Conservation (phyloP, 2,888 invertebrate species). For the Cabera pusaria region DNA sequence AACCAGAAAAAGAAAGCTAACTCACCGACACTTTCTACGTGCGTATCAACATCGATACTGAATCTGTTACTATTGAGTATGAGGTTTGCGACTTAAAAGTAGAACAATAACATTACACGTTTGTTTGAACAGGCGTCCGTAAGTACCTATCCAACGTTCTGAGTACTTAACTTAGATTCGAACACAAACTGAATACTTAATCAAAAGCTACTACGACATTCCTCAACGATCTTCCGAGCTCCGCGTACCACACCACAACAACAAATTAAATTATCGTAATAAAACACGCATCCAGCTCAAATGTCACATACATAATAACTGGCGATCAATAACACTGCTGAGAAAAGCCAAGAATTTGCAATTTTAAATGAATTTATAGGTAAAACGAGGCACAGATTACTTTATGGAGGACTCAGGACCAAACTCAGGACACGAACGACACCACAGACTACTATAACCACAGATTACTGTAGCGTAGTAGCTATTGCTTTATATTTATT, state of each 20-base stretch:
- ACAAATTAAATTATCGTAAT: slow-evolving; percentile 62
- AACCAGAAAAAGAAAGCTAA: slow-evolving; percentile 43
- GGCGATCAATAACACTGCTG: slow-evolving; percentile 13
- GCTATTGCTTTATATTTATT: no score
- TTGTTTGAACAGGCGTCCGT: slow-evolving; percentile 39
- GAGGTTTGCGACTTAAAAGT: slow-evolving; percentile 35
- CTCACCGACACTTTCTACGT: slow-evolving; percentile 46
- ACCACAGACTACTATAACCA: slow-evolving; percentile 11
- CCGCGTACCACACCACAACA: slow-evolving; percentile 42
- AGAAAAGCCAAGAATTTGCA: slow-evolving; percentile 7
- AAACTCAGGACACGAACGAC: slow-evolving; percentile 9
- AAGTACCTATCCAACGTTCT: slow-evolving; percentile 43
- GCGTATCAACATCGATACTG: slow-evolving; percentile 43
- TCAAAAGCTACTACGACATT: slow-evolving; percentile 59
- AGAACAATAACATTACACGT: slow-evolving; percentile 44
- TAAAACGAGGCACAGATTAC: no score
- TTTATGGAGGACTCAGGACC: no score
- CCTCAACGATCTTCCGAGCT: slow-evolving; percentile 53
- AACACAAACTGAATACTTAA: slow-evolving; percentile 67
- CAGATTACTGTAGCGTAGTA: no score
- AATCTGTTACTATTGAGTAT: slow-evolving; percentile 38
- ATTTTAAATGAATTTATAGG: slow-evolving; percentile 16
- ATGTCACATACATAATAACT: slow-evolving; percentile 12
- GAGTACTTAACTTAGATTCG: slow-evolving; percentile 37
- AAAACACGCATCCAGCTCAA: slow-evolving; percentile 20